Evolutionary conservation across 1,140 invertebrate species (phyloP), one percentile per base, ranked within the genome.

Genomic region (Cydia splendana): DNA sequence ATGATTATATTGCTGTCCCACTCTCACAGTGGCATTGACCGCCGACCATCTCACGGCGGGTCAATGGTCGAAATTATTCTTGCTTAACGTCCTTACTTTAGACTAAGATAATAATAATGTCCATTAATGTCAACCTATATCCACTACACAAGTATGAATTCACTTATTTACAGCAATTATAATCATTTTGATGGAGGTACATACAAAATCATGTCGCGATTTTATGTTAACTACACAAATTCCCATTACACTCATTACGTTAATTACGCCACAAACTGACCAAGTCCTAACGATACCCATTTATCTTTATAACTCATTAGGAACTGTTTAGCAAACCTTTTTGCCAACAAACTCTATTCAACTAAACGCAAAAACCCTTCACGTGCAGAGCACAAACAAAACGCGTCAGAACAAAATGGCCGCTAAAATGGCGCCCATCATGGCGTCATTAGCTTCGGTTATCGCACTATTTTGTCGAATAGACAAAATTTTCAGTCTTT

Each of bases 401-500:
- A 86, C 84, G 78, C 82, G 84, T 84, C 80, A 79, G 76, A 81
- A 78, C 84, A 88, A 88, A 90, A 88, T 85, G 80, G 84, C 78
- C 65, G 73, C 81, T 75, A 88, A 88, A 92, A 92, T 87, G 89
- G 88, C 85, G 69, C 75, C 79, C 80, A 73, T 83, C 82, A 84
- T 85, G 82, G 85, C 80, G 84, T 93, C 90, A 93, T 93, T 93
- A 93, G 87, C 86, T 62, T 79, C 83, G 81, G 84, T 88, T 92
- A 91, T 90, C 88, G 81, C 88, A 93, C 91, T 92, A 92, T 93
- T 90, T 87, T 87, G 91, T 87, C 85, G 86, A 90, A 90, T 92
- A 91, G 89, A 89, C 91, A 86, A 89, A 92, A 93, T 91, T 89
- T 89, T 86, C 84, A 90, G 91, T 91, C 89, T 90, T 92, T 93